Base-by-base conservation (phyloP, 2,888 invertebrate genomes). In the Silvanus unidentatus region DNA sequence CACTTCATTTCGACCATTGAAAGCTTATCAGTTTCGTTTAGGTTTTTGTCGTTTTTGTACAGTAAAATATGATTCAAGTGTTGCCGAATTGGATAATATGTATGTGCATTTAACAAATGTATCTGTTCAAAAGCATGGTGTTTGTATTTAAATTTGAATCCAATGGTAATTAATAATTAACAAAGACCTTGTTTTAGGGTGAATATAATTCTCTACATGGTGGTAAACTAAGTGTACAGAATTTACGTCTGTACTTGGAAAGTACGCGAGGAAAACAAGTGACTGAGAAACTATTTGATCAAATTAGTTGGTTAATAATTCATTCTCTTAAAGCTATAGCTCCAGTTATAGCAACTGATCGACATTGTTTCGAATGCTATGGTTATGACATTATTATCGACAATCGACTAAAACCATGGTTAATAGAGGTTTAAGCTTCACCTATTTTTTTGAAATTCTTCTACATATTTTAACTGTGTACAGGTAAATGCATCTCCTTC, bases 301-400 rank as follows among this genome's bases (percentile, higher is more conserved):
- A 89, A 57, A 96, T 92, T 63, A 83, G 84, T 49, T 91, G 90
- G 86, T 75, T 92, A 44, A 93, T 93, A 51, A 88, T 93, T 6
- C 95, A 96, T 70, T 95, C 95, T 0, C 70, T 97, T 48, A 91
- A 92, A 72, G 90, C 95, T 2, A 95, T 95, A 1, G 84, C 91
- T 4, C 90, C 92, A 1, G 88, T 93, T 10, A 93, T 96, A 80
- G 88, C 92, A 1, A 94, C 90, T 58, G 95, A 96, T 71, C 76
- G 91, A 41, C 92, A 92, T 68, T 92, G 92, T 64, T 92, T 89
- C 64, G 93, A 93, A 71, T 93, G 93, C 62, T 97, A 96, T 64
- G 96, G 96, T 32, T 96, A 92, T 66, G 96, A 96, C 65, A 94
- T 96, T 41, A 96, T 96, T 57, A 94, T 96, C 57, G 96, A 96